Evolutionary conservation across 1,140 invertebrate genomes (phyloP), one percentile per base, ranked within the genome.

Genomic region (Drosophila pachea): DNA sequence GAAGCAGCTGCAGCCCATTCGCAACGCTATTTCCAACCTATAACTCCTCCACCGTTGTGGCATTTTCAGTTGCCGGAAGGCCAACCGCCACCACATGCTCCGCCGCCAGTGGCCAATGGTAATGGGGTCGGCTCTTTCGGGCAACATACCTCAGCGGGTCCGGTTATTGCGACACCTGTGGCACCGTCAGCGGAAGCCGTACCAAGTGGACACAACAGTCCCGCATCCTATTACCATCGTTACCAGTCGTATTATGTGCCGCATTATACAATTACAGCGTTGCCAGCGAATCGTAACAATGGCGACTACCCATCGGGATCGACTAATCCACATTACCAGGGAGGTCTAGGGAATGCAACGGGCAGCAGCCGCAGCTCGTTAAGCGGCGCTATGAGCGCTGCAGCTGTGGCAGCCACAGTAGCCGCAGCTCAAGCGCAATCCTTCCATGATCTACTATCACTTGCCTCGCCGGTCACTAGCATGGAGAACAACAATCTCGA

Each of bases 381-480:
- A 5, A 79, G 79, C 3, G 83, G 74, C 7, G 82, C 82, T 0
- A 38, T 82, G 40, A 86, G 68, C 48, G 82, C 82, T 2, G 82
- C 82, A n/a, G 82, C 82, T 14, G 84, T 79, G 7, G 84, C 84
- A 9, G 76, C 74, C 0, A 79, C 83, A 1, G 84, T 81, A 9
- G 84, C 78, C 0, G 84, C 84, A 5, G 84, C 78, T 1, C 84
- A 84, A n/a, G 84, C 73, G 0, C 79, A 86, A 65, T 68, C 82
- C 2, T 82, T 81, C 9, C 84, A 65, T 29, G 76, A 81, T 31
- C 43, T 86, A 6, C 42, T 86, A 0, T 81, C 76, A 0, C 43
- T 76, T 50, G 62, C 71, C 4, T 53, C 70, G 5, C 49, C 63
- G 48, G 59, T 58, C 4, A 22, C 54, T 8, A 68, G 22, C 33